phyloP scores from a whole-genome alignment of 2,888 invertebrate species.

The Tridacna gigas region DNA sequence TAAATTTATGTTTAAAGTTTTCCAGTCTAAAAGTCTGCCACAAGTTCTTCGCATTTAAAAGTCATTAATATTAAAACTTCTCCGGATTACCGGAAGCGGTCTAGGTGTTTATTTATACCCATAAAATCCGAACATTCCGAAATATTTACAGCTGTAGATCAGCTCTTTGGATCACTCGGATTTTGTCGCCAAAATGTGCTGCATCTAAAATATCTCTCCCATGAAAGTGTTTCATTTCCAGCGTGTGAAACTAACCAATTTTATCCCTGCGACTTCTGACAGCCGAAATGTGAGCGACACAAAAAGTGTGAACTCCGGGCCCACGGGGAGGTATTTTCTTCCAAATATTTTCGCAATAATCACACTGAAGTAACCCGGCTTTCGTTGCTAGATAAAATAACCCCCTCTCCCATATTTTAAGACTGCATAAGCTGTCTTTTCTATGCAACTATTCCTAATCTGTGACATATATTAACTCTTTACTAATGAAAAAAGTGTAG shows the following conservation, averaged over 20 bases:
- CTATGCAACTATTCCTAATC: too few relatives aligned
- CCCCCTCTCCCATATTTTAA: neutral
- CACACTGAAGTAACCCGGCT: conserved; percentile 21
- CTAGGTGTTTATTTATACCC: conserved; percentile 21
- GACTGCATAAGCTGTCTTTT: too few relatives aligned
- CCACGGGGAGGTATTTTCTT: conserved; percentile 50
- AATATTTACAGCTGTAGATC: conserved; percentile 25
- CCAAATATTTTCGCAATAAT: conserved; percentile 54
- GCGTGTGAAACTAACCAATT: conserved; percentile 61
- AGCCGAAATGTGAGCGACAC: conserved; percentile 62
- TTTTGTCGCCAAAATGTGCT: conserved; percentile 30
- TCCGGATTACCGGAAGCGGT: conserved; percentile 6
- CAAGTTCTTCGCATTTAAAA: neutral
- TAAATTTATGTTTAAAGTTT: conserved; percentile 22
- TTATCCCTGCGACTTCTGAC: conserved; percentile 52
- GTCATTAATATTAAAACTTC: conserved; percentile 22
- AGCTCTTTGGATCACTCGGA: neutral
- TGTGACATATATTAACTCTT: too few relatives aligned
- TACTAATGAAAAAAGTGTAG: too few relatives aligned
- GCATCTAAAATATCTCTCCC: conserved; percentile 25
- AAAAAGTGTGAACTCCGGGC: conserved; percentile 40
- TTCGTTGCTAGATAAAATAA: conserved; percentile 20
- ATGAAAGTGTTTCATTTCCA: conserved; percentile 60
- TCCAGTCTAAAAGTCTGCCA: conserved; percentile 13
- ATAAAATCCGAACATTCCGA: conserved; percentile 16